Percentiles rank a stretch among this genome's conserved stretches.
These are phyloP conservation scores for Timema podura DNA, from an alignment of 2,888 invertebrate genomes.

Conservation along the genomic window DNA sequence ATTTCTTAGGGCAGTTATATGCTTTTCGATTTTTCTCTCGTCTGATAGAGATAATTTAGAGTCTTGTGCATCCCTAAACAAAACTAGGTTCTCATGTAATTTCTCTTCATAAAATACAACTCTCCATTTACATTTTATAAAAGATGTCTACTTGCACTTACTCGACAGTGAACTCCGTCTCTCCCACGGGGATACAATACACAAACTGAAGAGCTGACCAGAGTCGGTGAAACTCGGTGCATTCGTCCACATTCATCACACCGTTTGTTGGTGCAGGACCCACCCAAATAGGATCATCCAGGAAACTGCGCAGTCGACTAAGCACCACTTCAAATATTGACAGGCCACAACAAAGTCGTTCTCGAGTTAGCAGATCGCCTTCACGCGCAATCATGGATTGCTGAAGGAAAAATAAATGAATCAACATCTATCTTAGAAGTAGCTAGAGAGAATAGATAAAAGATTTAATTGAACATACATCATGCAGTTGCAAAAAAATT, in stretches of 20 bases:
- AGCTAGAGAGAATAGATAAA: slow-evolving; percentile 8
- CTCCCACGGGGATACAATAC: slow-evolving; percentile 94
- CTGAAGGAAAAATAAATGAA: slow-evolving; percentile 46
- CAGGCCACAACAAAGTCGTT: slow-evolving; percentile 94
- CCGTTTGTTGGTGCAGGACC: slow-evolving; percentile 87
- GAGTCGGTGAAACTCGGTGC: slow-evolving; percentile 91
- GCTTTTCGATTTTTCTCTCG: no score
- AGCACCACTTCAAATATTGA: slow-evolving; percentile 96
- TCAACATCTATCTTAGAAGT: slow-evolving; percentile 29
- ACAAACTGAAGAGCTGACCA: slow-evolving; percentile 99
- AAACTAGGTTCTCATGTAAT: no score
- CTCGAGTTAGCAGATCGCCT: slow-evolving; percentile 92
- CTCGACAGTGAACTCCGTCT: slow-evolving; percentile 96
- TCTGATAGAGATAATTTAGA: no score
- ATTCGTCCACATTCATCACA: slow-evolving; percentile 94
- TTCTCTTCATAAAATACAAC: no score
- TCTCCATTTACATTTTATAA: neutral
- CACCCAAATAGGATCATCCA: slow-evolving; percentile 88
- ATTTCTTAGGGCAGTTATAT: no score
- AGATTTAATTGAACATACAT: neutral
- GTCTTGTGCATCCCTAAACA: no score
- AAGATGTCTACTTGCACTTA: slow-evolving; percentile 43
- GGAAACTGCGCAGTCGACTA: slow-evolving; percentile 76
- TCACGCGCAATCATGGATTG: slow-evolving; percentile 93
- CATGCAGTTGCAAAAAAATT: no score